A percentile compares a stretch with the other conserved stretches of the same genome.
Conservation (phyloP, 2,797 vertebrate species). For the Enteromius fasciolatus region DNA sequence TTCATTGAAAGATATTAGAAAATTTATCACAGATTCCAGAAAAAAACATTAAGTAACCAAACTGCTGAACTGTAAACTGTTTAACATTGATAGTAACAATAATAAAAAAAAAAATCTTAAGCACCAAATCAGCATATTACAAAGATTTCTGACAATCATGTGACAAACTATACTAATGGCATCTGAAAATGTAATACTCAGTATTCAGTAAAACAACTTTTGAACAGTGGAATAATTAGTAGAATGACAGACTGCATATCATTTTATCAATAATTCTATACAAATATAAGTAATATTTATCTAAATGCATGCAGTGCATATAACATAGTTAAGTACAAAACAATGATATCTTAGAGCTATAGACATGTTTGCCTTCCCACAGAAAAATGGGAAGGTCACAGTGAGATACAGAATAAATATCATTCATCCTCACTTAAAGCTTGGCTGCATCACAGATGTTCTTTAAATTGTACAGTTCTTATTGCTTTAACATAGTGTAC, state of each 20-base stretch:
- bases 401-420: neutral
- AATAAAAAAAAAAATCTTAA: neutral
- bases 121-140: neutral
- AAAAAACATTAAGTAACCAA: neutral
- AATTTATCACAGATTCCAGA: neutral
- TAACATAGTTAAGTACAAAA: neutral
- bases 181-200: neutral
- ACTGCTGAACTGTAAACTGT: neutral
- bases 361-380: neutral
- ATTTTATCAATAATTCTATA: neutral
- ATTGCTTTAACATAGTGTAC: neutral
- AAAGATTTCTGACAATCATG: neutral
- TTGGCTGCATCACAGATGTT: neutral
- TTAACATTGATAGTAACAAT: neutral
- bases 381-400: slow-evolving; percentile 1
- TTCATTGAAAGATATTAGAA: neutral
- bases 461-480: neutral
- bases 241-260: neutral
- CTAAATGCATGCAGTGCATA: neutral
- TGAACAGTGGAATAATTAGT: neutral
- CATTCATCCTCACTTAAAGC: neutral
- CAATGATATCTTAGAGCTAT: neutral
- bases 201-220: neutral
- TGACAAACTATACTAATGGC: neutral
- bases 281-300: neutral